Evolutionary conservation across 1,140 invertebrate species (phyloP).

Genomic region (Chionoecetes opilio): DNA sequence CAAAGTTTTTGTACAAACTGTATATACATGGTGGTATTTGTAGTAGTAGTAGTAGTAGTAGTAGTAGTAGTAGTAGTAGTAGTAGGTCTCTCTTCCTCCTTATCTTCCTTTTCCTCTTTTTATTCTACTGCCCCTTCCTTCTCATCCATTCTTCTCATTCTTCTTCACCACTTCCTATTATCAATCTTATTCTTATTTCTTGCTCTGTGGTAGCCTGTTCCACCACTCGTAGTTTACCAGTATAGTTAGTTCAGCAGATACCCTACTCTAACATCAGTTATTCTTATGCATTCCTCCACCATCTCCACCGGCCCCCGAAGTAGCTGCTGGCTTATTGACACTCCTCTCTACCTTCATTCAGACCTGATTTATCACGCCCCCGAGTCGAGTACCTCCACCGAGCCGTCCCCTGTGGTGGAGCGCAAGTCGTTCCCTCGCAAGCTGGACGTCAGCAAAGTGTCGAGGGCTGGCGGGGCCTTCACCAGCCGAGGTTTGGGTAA

Average conservation of each 20-base stretch:
- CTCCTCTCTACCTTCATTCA: slow-evolving; percentile 68
- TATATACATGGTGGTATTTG: no score
- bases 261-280: background rate
- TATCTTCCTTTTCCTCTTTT: background rate
- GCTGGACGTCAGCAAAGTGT: slow-evolving; percentile 64
- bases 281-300: background rate
- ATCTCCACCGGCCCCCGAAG: no score
- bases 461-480: slow-evolving; percentile 51
- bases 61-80: background rate
- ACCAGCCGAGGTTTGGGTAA: slow-evolving; percentile 65
- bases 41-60: background rate
- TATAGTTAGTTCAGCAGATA: background rate
- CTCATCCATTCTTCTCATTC: no score
- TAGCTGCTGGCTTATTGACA: background rate
- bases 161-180: no score
- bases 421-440: slow-evolving; percentile 84
- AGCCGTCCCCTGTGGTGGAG: slow-evolving; percentile 86
- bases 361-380: slow-evolving; percentile 86
- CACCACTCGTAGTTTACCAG: no score
- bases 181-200: no score
- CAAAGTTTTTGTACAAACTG: no score
- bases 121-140: no score
- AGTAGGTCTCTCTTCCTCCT: no score
- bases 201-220: no score
- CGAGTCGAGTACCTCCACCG: slow-evolving; percentile 86